Evolutionary conservation across 2,797 vertebrate species (phyloP).

Genomic region (Intellagama lesueurii): DNA sequence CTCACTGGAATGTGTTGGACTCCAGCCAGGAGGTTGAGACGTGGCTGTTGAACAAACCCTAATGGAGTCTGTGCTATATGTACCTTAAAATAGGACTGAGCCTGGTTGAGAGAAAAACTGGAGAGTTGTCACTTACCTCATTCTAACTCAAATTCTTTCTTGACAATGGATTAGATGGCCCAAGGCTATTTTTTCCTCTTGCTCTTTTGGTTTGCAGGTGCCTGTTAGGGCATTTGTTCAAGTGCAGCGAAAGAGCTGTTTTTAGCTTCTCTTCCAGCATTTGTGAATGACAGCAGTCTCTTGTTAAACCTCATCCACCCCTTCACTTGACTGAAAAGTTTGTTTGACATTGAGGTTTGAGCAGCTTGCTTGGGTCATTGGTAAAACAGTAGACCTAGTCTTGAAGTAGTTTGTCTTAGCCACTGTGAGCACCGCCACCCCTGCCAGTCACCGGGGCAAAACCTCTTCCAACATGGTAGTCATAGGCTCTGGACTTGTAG

Average conservation of each 20-base stretch:
- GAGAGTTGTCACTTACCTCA: slow-evolving; percentile 73
- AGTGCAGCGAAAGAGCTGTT: neutral
- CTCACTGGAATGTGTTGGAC: slow-evolving; percentile 73
- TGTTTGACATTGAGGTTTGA: neutral
- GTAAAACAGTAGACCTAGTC: neutral
- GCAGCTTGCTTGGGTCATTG: neutral
- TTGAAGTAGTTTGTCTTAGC: neutral
- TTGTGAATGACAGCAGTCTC: neutral
- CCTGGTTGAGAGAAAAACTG: slow-evolving; percentile 65
- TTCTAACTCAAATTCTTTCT: slow-evolving; percentile 62
- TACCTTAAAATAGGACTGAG: slow-evolving; percentile 74
- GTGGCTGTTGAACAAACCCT: slow-evolving; percentile 70
- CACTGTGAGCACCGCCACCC: too few species aligned
- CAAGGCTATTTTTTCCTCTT: neutral
- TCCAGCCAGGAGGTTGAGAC: slow-evolving; percentile 72
- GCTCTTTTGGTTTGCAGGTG: neutral
- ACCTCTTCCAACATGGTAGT: too few species aligned
- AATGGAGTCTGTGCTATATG: slow-evolving; percentile 59
- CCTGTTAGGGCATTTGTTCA: slow-evolving; percentile 3
- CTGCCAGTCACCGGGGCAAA: neutral
- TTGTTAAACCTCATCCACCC: neutral
- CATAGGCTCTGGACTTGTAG: too few species aligned
- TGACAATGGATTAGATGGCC: slow-evolving; percentile 57
- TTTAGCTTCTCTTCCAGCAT: neutral
- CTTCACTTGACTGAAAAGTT: neutral